Conservation (phyloP, 2,113 vertebrate species). For the Stomatorhinus ivindoensis region DNA sequence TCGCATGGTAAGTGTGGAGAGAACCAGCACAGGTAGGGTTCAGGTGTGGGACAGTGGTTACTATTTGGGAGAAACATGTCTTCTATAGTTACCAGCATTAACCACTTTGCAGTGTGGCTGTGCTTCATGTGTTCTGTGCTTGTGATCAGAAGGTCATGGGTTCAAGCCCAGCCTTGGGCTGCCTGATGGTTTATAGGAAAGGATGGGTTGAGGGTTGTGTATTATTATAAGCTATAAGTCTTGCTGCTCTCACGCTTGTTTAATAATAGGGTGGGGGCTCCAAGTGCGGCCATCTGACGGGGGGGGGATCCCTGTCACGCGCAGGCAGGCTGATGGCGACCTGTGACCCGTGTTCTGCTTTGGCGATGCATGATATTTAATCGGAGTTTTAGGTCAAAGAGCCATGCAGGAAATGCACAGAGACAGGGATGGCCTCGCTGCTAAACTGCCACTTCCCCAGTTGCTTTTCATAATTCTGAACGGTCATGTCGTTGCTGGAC, state of each 20-base stretch:
- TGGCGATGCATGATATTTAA: neutral
- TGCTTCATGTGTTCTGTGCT: neutral
- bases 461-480: neutral
- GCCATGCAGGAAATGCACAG: neutral
- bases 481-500: neutral
- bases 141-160: too few species aligned
- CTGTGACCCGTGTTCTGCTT: neutral
- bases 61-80: neutral
- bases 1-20: conserved; percentile 55
- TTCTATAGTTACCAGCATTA: neutral
- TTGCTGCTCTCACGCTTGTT: too few species aligned
- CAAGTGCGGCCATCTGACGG: neutral
- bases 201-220: too few species aligned
- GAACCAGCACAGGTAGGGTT: neutral
- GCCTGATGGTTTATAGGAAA: too few species aligned
- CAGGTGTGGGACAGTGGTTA: neutral
- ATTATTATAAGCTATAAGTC: too few species aligned
- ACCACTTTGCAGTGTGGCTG: neutral
- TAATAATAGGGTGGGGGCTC: too few species aligned
- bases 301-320: neutral
- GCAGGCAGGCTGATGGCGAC: neutral
- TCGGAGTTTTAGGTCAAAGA: neutral
- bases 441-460: neutral
- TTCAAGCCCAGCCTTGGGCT: too few species aligned
- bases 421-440: neutral